Percentiles rank a stretch among this genome's conserved stretches.
Conservation (phyloP, 2,113 vertebrate species). For the Pedionomus torquatus region DNA sequence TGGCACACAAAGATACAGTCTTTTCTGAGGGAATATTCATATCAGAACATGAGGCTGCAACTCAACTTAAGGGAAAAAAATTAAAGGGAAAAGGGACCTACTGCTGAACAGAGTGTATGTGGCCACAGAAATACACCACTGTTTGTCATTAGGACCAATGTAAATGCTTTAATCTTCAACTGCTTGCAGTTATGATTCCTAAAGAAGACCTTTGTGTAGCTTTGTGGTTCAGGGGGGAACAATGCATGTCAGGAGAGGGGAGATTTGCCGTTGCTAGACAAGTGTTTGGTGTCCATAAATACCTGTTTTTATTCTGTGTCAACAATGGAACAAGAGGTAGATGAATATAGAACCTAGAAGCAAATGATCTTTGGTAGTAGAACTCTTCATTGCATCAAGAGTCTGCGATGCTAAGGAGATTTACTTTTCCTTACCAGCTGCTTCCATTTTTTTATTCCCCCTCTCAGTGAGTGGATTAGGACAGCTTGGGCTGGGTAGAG, state of each 20-base stretch:
- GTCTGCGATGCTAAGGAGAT: neutral
- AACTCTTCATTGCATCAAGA: neutral
- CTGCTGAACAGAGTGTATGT: neutral
- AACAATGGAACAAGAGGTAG: neutral
- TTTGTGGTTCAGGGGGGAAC: neutral
- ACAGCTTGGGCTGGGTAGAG: neutral
- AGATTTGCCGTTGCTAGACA: neutral
- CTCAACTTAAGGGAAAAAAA: neutral
- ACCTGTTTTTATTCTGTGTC: neutral
- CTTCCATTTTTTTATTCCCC: neutral
- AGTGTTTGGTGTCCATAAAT: neutral
- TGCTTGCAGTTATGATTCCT: neutral
- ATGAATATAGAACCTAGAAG: neutral
- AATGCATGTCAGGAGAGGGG: neutral
- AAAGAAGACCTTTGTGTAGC: neutral
- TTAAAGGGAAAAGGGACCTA: neutral
- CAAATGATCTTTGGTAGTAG: neutral
- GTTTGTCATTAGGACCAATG: neutral
- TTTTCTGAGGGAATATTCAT: neutral
- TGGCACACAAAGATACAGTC: neutral
- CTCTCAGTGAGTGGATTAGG: neutral
- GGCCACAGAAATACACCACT: neutral
- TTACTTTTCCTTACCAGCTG: neutral
- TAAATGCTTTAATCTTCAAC: neutral
- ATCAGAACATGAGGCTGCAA: neutral